A percentile compares a stretch with the other conserved stretches of the same genome.
phyloP scores from a whole-genome alignment of 2,113 vertebrate species.

The Felis catus region DNA sequence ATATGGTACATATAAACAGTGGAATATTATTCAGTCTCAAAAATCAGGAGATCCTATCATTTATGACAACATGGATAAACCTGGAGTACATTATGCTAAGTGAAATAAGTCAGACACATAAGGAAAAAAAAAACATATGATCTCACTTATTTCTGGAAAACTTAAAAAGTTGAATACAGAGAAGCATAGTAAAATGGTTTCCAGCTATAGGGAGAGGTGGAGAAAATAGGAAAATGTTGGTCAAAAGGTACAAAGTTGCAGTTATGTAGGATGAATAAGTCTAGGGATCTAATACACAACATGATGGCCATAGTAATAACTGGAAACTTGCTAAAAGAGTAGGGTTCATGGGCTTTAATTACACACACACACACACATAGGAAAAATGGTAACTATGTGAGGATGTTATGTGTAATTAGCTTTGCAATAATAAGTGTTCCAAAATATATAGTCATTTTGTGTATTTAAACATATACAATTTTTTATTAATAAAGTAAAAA shows the following conservation, averaged over 20 bases:
- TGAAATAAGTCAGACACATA: background rate
- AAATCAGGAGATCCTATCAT: background rate
- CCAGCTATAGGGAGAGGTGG: too few relatives aligned
- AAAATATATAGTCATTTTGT: background rate
- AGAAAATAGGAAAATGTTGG: background rate
- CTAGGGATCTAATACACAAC: background rate
- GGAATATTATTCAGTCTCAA: background rate
- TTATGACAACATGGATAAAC: background rate
- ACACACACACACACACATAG: background rate
- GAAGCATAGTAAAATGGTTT: background rate
- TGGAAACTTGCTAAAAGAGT: background rate
- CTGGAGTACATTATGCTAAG: background rate
- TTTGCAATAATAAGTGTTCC: background rate
- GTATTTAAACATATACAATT: background rate
- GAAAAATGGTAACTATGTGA: background rate
- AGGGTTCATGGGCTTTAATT: background rate
- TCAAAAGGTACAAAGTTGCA: background rate
- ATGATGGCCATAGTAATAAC: background rate
- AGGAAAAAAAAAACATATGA: background rate
- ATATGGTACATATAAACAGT: background rate
- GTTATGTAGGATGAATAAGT: background rate
- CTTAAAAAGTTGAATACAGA: background rate
- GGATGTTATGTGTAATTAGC: background rate
- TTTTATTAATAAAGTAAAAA: background rate
- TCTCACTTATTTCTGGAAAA: background rate